phyloP scores from a whole-genome alignment of 2,113 vertebrate species.

The Henicopernis longicauda region DNA sequence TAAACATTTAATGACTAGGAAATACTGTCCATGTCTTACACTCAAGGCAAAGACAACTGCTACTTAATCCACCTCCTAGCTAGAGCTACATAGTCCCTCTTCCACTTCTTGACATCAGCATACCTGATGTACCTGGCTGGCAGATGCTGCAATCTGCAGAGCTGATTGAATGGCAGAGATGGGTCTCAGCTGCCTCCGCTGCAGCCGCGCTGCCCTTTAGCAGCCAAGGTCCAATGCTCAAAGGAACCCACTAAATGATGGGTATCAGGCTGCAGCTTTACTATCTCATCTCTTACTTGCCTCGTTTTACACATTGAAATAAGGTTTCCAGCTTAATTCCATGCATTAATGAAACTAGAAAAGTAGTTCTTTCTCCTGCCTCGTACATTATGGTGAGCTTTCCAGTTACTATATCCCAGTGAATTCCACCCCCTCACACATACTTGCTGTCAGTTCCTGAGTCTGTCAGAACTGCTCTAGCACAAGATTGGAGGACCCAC shows the following conservation, averaged over 20 bases:
- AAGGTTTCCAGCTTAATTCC: not conserved
- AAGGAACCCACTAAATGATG: rapidly evolving
- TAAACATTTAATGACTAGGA: not conserved
- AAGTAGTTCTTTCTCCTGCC: not conserved
- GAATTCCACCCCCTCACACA: rapidly evolving
- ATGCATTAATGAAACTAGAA: not conserved
- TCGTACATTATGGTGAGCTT: not conserved
- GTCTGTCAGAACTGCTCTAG: not conserved
- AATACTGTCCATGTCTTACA: not conserved
- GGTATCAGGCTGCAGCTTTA: not conserved
- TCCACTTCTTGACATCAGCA: not conserved
- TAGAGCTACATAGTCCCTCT: not conserved
- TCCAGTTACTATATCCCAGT: not conserved
- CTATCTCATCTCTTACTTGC: not conserved
- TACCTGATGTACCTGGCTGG: not conserved
- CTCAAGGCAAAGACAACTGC: not conserved
- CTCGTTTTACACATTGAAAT: not conserved
- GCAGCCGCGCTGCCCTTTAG: not conserved
- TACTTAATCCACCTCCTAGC: not conserved
- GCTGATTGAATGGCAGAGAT: rapidly evolving
- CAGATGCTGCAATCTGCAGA: not conserved
- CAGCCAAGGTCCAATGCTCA: rapidly evolving
- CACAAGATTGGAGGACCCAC: not conserved
- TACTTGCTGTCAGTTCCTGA: not conserved
- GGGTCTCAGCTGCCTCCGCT: not conserved